phyloP scores from a whole-genome alignment of 2,797 vertebrate species.

The Tachyglossus aculeatus region DNA sequence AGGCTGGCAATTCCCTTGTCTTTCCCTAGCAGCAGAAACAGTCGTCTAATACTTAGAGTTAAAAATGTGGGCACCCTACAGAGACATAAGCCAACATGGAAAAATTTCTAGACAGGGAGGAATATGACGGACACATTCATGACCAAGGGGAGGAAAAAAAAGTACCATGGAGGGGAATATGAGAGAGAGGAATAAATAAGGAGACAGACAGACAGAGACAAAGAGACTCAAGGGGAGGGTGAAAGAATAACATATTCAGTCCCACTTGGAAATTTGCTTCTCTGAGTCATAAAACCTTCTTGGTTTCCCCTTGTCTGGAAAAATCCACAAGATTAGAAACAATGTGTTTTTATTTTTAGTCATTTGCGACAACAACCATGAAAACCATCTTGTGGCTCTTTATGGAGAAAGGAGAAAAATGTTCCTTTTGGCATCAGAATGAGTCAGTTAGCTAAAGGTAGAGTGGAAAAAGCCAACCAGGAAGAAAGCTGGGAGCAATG shows the following conservation, averaged over 20 bases:
- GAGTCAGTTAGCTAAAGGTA: constrained; percentile 9
- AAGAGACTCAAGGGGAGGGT: constrained; percentile 28
- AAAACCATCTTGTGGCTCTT: constrained; percentile 27
- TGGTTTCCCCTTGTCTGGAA: constrained; percentile 60
- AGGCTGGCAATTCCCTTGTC: neutral
- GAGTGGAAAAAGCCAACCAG: neutral
- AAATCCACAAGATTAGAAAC: constrained; percentile 54
- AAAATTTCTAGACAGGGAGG: neutral
- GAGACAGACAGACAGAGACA: neutral
- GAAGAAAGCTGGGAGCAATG: neutral
- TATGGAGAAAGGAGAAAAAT: constrained; percentile 17
- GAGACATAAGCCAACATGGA: neutral
- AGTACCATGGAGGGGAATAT: constrained; percentile 33
- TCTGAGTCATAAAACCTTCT: constrained; percentile 62
- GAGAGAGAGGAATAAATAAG: constrained; percentile 35
- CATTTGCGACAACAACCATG: constrained; percentile 36
- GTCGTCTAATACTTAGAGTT: neutral
- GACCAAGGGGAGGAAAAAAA: constrained; percentile 14
- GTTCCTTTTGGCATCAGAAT: neutral
- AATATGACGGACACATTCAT: neutral
- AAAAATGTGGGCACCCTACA: neutral
- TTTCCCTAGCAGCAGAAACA: neutral
- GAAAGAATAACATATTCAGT: constrained; percentile 50
- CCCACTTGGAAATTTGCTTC: constrained; percentile 52
- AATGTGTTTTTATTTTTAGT: constrained; percentile 61